phyloP scores from a whole-genome alignment of 2,113 vertebrate species.

The Oostethus manadensis region DNA sequence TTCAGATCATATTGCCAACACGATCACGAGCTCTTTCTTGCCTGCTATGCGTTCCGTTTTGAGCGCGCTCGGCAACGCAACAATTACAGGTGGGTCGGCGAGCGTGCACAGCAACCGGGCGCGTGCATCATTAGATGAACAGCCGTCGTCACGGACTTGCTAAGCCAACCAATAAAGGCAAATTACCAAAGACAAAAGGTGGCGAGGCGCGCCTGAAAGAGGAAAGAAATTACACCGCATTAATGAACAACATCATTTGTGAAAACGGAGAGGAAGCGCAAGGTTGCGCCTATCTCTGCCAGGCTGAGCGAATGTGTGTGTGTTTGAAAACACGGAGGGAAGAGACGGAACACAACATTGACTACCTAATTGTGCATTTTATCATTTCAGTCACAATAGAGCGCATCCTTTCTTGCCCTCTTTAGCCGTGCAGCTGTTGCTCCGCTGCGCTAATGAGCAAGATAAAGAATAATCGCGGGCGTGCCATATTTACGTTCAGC shows the following conservation, averaged over 20 bases:
- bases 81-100: conserved; percentile 56
- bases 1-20: background rate
- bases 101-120: conserved; percentile 34
- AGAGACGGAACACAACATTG: conserved; percentile 61
- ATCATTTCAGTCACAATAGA: conserved; percentile 76
- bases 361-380: conserved; percentile 72
- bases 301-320: conserved; percentile 42
- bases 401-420: conserved; percentile 58
- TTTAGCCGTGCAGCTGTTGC: conserved; percentile 74
- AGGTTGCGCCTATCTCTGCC: conserved; percentile 54
- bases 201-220: conserved; percentile 3
- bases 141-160: conserved; percentile 59
- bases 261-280: conserved; percentile 48
- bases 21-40: conserved; percentile 12
- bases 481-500: conserved; percentile 65
- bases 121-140: conserved; percentile 65
- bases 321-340: conserved; percentile 11
- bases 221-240: conserved; percentile 42
- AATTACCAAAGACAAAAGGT: conserved; percentile 56
- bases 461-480: conserved; percentile 76
- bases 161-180: conserved; percentile 64
- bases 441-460: conserved; percentile 75
- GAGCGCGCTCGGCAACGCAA: conserved; percentile 46
- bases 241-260: conserved; percentile 64
- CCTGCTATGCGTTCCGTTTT: conserved; percentile 30